Evolutionary conservation across 2,113 vertebrate genomes (phyloP).

Genomic region (Bubo bubo): DNA sequence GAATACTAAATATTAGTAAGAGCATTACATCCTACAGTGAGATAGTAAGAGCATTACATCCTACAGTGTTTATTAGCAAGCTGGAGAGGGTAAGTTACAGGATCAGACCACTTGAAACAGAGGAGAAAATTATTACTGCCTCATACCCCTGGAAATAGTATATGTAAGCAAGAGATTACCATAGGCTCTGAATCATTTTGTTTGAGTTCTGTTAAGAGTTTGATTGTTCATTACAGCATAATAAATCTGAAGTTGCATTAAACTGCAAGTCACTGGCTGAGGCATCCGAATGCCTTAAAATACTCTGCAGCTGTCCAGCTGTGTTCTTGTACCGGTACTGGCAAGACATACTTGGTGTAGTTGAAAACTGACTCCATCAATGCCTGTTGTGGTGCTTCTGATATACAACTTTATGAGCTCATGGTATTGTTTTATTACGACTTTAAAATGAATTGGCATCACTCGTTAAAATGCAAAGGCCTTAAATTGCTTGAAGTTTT

Average conservation of each 20-base stretch:
- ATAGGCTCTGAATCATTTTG: background rate
- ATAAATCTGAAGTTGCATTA: background rate
- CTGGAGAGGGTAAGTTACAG: background rate
- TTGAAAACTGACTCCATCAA: background rate
- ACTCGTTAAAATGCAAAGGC: background rate
- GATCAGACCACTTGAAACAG: background rate
- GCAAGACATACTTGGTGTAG: background rate
- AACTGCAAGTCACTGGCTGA: background rate
- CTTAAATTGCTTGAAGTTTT: background rate
- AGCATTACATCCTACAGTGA: background rate
- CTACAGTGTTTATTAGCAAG: background rate
- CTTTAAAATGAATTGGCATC: background rate
- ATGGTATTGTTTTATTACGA: background rate
- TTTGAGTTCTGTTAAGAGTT: background rate
- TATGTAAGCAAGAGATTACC: background rate
- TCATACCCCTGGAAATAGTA: background rate
- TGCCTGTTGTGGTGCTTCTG: background rate
- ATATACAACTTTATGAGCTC: background rate
- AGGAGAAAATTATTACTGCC: background rate
- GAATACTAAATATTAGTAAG: background rate
- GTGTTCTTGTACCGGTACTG: background rate
- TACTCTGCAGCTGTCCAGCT: background rate
- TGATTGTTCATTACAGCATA: background rate
- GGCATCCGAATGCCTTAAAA: background rate
- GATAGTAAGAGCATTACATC: background rate